Conservation (phyloP, 2,113 vertebrate genomes). For the Romanogobio albipinnatus region DNA sequence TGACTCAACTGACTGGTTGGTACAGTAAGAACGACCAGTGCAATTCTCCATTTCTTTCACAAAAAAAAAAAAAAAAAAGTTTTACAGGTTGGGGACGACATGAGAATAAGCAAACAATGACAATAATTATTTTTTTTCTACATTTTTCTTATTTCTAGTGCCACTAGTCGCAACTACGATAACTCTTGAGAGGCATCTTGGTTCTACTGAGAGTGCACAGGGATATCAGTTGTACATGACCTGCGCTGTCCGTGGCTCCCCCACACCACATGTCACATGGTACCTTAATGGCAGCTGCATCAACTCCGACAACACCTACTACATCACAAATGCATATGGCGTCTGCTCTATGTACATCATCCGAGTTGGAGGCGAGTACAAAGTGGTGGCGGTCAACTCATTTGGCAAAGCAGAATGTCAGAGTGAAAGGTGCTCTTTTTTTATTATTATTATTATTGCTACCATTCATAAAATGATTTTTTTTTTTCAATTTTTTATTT, state of each 20-base stretch:
- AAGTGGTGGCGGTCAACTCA: constrained; percentile 79
- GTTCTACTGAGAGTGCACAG: constrained; percentile 80
- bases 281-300: constrained; percentile 81
- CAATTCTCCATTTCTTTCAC: neutral
- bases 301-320: constrained; percentile 72
- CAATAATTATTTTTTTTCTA: too few species aligned
- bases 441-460: neutral
- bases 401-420: constrained; percentile 79
- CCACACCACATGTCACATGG: constrained; percentile 80
- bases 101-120: neutral
- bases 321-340: constrained; percentile 81
- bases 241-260: constrained; percentile 82
- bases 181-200: constrained; percentile 76
- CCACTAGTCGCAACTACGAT: constrained; percentile 55
- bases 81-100: neutral
- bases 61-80: too few species aligned
- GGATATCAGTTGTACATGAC: constrained; percentile 87
- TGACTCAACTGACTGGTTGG: neutral
- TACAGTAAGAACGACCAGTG: neutral
- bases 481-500: neutral
- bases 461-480: neutral
- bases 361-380: constrained; percentile 80
- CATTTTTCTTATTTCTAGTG: constrained; percentile 50
- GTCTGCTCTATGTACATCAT: constrained; percentile 85
- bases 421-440: constrained; percentile 72